phyloP scores from a whole-genome alignment of 23 tunicate species.

The Halocynthia roretzi region DNA sequence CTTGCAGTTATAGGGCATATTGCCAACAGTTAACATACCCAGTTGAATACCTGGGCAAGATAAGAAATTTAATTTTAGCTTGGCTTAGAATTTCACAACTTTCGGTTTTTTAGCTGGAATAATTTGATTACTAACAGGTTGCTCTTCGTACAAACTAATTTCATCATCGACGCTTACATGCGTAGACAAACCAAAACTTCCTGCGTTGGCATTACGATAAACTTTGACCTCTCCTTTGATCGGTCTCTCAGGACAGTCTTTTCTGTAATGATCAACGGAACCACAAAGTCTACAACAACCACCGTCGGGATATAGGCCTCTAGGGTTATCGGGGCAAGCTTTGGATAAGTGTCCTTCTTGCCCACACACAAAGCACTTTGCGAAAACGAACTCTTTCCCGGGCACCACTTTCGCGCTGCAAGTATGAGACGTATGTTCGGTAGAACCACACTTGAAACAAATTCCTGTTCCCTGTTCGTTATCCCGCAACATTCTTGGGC shows the following conservation, averaged over 20 bases:
- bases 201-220: constrained; percentile 16
- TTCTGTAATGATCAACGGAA: constrained; percentile 80
- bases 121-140: not conserved
- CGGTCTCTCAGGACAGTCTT: constrained; percentile 83
- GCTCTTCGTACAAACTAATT: constrained; percentile 61
- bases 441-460: constrained; percentile 89
- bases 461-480: constrained; percentile 56
- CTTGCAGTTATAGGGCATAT: too few species aligned
- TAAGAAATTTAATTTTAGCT: too few species aligned
- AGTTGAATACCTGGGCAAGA: too few species aligned
- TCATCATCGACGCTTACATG: constrained; percentile 72
- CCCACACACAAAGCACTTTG: constrained; percentile 96
- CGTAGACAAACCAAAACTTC: not conserved
- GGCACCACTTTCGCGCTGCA: constrained; percentile 58
- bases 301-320: constrained; percentile 87
- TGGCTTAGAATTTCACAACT: constrained; percentile 39
- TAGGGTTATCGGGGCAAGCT: constrained; percentile 90
- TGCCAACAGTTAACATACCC: too few species aligned
- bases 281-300: constrained; percentile 86
- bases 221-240: constrained; percentile 63
- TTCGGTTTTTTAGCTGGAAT: constrained; percentile 36
- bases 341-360: constrained; percentile 81
- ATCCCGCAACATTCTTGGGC: constrained; percentile 68
- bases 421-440: constrained; percentile 61
- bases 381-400: constrained; percentile 73